Base-by-base conservation (phyloP, 2,113 vertebrate species). In the Suncus etruscus region DNA sequence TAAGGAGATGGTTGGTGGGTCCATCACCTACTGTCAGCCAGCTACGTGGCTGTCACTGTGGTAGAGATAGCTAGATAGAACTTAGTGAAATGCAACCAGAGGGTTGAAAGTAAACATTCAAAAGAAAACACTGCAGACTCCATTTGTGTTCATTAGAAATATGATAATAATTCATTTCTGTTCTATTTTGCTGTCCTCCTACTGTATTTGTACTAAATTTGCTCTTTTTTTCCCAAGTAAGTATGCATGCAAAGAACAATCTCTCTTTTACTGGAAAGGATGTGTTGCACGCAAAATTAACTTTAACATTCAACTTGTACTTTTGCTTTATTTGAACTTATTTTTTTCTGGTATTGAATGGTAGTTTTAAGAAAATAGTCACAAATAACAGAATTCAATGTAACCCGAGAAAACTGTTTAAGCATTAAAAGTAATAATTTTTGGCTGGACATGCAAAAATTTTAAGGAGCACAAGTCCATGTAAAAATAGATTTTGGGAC, bases 341-440 rank as follows among this genome's bases (percentile, higher is more conserved):
- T 69, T 11, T 86, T 82, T 58, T 78, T 29, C 91, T 70, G 25
- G 51, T 51, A 92, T 92, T 92, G 29, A 50, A 75, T 85, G n/a
- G 39, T 74, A 61, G 65, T 90, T 92, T 94, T 90, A 78, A 92
- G 27, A 8, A 86, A 47, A 47, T 80, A 24, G 27, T 87, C 32
- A 76, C 20, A 76, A 80, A 80, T n/a, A 84, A 83, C 18, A 58
- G 69, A 92, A 20, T 65, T 73, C 85, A 84, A 90, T 86, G 18
- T 31, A 79, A 79, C 45, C 50, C 80, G 86, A 29, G 31, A 85
- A 89, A 76, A 76, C 27, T 54, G 24, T 65, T 54, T 2, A 2
- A 54, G 4, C 87, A 69, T 0, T 69, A 51, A 76, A 87, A 86
- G 8, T 20, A 75, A 31, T 9, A 54, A 31, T 63, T 47, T 69